Evolutionary conservation across 2,113 vertebrate species (phyloP).

Genomic region (Ginglymostoma cirratum): DNA sequence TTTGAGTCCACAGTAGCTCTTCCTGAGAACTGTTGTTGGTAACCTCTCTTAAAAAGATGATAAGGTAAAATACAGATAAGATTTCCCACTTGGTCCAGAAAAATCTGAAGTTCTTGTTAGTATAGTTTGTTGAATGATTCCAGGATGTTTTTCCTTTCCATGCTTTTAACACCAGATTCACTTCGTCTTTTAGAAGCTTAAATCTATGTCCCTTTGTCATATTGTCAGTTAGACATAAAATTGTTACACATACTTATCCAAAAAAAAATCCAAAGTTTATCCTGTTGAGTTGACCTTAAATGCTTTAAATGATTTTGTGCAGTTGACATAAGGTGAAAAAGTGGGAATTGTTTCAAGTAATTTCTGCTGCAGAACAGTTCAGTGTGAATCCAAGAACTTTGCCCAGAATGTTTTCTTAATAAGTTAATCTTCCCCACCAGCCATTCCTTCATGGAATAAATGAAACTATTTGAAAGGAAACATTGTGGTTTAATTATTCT

Average conservation of each 20-base stretch:
- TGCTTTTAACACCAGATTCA: neutral
- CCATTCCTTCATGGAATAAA: neutral
- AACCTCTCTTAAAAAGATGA: neutral
- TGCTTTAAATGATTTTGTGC: neutral
- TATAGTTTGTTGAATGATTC: neutral
- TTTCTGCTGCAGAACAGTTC: neutral
- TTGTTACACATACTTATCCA: neutral
- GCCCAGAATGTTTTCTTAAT: constrained; percentile 5
- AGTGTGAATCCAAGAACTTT: neutral
- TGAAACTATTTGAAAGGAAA: constrained; percentile 19
- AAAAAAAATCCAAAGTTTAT: neutral
- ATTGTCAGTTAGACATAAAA: neutral
- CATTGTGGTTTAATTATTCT: constrained; percentile 24
- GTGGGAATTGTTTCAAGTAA: neutral
- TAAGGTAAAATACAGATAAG: neutral
- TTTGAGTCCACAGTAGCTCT: too few species aligned
- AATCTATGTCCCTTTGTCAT: neutral
- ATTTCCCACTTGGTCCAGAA: neutral
- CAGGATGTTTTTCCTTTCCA: neutral
- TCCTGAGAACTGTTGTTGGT: neutral
- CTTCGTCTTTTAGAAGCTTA: neutral
- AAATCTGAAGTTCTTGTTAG: neutral
- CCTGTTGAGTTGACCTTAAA: neutral
- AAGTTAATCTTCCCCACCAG: neutral
- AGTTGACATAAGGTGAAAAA: neutral